Percentiles rank a stretch among this genome's conserved stretches.
Evolutionary conservation across 2,113 vertebrate genomes (phyloP).

Genomic region (Hystrix cristata): DNA sequence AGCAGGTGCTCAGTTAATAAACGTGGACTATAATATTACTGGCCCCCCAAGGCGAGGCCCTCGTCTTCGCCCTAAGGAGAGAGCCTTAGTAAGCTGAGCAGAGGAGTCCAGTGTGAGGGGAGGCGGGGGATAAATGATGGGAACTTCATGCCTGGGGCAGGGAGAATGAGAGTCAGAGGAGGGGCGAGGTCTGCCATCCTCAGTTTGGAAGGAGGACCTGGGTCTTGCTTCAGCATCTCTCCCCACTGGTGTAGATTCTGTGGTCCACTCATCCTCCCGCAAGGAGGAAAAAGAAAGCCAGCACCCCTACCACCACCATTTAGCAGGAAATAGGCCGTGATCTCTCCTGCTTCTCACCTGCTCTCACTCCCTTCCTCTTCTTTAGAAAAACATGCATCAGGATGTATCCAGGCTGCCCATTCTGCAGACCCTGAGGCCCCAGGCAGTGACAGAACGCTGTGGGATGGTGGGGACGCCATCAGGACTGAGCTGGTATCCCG

Average conservation of each 20-base stretch:
- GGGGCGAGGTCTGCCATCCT: background rate
- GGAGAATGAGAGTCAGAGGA: background rate
- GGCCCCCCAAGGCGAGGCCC: background rate
- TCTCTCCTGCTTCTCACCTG: background rate
- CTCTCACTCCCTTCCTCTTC: background rate
- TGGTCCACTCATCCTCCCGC: background rate
- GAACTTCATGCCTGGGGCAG: background rate
- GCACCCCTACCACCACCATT: background rate
- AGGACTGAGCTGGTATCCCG: background rate
- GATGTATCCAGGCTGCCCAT: background rate
- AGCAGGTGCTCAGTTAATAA: background rate
- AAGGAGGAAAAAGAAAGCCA: background rate
- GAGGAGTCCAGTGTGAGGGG: background rate
- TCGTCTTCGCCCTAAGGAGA: background rate
- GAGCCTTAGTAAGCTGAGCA: background rate
- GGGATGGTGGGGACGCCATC: background rate
- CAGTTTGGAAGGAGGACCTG: background rate
- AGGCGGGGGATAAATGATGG: background rate
- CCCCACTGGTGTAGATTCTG: background rate
- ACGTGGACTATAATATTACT: background rate
- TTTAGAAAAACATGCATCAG: background rate
- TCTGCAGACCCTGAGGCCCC: background rate
- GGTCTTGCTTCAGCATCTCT: background rate
- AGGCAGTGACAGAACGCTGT: background rate
- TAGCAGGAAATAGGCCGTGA: background rate